Base-by-base conservation (phyloP, 2,113 vertebrate genomes). In the Rhea americana region DNA sequence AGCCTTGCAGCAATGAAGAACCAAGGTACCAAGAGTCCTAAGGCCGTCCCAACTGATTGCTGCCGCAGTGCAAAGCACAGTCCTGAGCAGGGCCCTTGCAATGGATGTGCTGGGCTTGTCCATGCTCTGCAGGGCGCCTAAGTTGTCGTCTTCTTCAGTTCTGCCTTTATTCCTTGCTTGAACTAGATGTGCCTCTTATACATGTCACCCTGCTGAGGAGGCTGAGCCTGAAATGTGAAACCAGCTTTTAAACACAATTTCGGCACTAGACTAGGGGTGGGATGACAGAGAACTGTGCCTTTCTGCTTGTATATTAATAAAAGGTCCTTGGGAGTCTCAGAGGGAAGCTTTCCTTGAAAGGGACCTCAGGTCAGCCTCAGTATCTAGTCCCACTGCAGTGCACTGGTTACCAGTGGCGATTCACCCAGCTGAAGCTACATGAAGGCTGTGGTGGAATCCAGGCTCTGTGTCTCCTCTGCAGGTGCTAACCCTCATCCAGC, bases 1-100 rank as follows among this genome's bases (percentile, higher is more conserved):
- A 15, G 41, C 5, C n/a, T 6, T 26, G 66, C 59, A 67, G 66
- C 53, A 19, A 8, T 24, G 67, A 62, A 35, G 73, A 6, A 20
- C 16, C 3, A 47, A 35, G 59, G 45, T 16, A 59, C 14, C 43
- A 10, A 5, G 45, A 6, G 24, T 35, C 41, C 7, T 26, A 17
- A 39, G 41, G n/a, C 65, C 28, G 39, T 43, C 39, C 62, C 62
- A 43, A 62, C n/a, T 32, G 3, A 13, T 19, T 26, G 50, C 21
- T 1, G 1, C 41, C 5, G 2, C 0, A 0, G 32, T 32, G 63
- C 63, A 12, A 30, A 45, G 41, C 3, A 0, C 18, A 3, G 70
- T 32, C 35, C 48, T 5, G 32, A 63, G 63, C 53, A 55, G 62
- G 45, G 67, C 76, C 37, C 32, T 41, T 22, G 73, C 3, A 0